Percentiles rank a stretch among this genome's conserved stretches.
Conservation (phyloP, 2,797 vertebrate genomes). For the Buphagus erythrorhynchus region DNA sequence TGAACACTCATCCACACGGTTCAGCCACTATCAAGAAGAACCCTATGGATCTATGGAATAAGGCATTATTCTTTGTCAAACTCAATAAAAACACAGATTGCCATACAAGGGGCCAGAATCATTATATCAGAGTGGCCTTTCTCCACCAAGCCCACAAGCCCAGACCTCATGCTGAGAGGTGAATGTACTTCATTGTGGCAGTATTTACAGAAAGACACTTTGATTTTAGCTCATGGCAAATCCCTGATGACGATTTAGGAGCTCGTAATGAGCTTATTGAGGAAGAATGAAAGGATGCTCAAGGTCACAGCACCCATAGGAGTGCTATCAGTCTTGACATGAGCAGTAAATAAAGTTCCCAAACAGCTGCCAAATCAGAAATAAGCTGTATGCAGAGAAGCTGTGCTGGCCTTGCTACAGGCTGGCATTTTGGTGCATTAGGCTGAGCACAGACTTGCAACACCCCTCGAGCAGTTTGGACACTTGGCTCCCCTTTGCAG, state of each 20-base stretch:
- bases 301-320: slow-evolving; percentile 7
- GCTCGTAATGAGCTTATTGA: slow-evolving; percentile 8
- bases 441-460: neutral
- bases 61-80: neutral
- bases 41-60: neutral
- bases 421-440: slow-evolving; percentile 30
- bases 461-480: neutral
- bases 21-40: neutral
- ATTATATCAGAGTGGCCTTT: neutral
- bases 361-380: slow-evolving; percentile 40
- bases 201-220: slow-evolving; percentile 2
- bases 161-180: neutral
- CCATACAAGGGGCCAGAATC: neutral
- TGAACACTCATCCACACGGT: neutral
- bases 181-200: neutral
- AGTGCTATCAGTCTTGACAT: neutral
- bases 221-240: slow-evolving; percentile 10
- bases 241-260: neutral
- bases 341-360: neutral
- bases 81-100: neutral
- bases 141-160: neutral
- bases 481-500: neutral
- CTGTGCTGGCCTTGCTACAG: neutral
- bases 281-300: slow-evolving; percentile 37
- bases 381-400: neutral